Conservation (phyloP, 2,888 invertebrate genomes). For the Drosophila subquinaria region DNA sequence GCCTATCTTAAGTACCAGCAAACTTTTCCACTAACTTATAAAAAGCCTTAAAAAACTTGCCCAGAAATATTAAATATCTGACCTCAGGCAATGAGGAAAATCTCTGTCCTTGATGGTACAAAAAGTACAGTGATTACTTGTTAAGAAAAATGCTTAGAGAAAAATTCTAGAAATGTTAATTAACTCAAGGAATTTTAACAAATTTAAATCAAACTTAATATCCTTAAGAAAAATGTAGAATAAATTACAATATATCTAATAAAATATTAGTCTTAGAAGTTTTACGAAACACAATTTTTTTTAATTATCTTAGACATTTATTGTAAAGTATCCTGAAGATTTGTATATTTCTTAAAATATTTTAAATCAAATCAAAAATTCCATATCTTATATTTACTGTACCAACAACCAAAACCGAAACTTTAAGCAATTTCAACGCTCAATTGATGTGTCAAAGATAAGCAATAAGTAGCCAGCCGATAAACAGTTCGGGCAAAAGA, state of each 20-base stretch:
- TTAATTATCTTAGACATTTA: too few species aligned
- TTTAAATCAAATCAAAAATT: neutral
- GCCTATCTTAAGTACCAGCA: constrained; percentile 6
- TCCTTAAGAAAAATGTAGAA: too few species aligned
- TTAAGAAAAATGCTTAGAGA: neutral
- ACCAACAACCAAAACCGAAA: constrained; percentile 2
- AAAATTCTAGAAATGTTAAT: too few species aligned
- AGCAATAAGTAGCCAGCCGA: constrained; percentile 59
- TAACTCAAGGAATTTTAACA: too few species aligned
- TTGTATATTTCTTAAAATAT: neutral
- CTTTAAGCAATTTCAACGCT: constrained; percentile 44
- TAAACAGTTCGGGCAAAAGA: constrained; percentile 32
- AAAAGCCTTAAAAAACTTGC: constrained; percentile 12
- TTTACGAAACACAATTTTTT: too few species aligned
- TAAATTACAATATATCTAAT: too few species aligned
- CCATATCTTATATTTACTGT: neutral
- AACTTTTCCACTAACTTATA: constrained; percentile 1
- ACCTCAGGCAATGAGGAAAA: neutral
- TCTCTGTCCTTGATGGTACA: neutral
- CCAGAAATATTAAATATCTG: constrained; percentile 1
- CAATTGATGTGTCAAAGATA: constrained; percentile 64
- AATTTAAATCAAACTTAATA: too few species aligned
- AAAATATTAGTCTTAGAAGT: too few species aligned
- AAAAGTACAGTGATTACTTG: constrained; percentile 3
- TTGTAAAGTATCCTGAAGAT: too few species aligned